Conservation (phyloP, 2,113 vertebrate species). For the Procavia capensis region DNA sequence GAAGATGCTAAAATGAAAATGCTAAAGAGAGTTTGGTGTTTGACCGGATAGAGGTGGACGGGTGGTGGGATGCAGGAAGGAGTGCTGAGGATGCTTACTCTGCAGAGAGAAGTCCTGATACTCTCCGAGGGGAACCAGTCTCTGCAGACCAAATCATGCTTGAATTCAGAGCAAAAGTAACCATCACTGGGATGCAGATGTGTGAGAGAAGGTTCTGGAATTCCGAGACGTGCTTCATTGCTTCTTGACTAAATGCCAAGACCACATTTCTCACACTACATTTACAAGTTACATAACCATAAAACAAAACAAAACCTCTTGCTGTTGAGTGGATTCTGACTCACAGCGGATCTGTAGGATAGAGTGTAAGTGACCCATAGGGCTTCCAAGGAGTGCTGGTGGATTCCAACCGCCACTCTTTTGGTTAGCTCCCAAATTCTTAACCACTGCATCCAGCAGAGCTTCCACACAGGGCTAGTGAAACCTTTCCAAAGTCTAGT, state of each 20-base stretch:
- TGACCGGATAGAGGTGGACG: background rate
- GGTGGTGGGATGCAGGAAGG: background rate
- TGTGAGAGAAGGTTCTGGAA: background rate
- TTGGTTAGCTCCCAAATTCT: no score
- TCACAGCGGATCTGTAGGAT: no score
- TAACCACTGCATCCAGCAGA: no score
- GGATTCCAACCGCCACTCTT: no score
- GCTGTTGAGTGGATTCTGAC: no score
- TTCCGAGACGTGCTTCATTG: background rate
- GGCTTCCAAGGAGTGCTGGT: no score
- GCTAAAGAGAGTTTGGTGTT: background rate
- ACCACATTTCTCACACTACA: background rate
- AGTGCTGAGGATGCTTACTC: background rate
- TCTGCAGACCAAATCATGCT: background rate
- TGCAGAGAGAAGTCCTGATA: background rate
- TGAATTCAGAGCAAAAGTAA: background rate
- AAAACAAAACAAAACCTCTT: no score
- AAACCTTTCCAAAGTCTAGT: background rate
- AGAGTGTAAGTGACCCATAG: no score
- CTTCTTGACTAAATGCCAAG: background rate
- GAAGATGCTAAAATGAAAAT: slow-evolving; percentile 39
- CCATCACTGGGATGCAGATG: background rate
- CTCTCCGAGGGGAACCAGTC: background rate
- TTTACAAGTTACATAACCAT: background rate
- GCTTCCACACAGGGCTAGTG: background rate